Percentiles rank a stretch among this genome's conserved stretches.
These are phyloP conservation scores for Drosophila arawakana DNA, from an alignment of 1,140 invertebrate species.

Conservation along the genomic window DNA sequence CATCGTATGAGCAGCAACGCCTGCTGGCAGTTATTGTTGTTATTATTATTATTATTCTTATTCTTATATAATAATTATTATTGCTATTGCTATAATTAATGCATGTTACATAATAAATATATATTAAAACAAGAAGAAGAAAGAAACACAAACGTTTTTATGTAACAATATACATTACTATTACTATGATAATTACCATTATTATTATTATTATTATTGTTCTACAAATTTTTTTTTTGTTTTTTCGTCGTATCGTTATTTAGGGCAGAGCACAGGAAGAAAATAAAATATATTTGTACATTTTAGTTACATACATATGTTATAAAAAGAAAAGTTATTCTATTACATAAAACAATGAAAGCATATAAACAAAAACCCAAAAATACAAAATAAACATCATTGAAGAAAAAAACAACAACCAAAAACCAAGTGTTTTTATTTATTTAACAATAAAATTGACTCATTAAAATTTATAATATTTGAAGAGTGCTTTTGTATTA, in stretches of 20 bases:
- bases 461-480: too few species aligned
- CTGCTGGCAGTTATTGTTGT: conserved; percentile 78
- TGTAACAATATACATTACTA: conserved; percentile 35
- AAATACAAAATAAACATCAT: conserved; percentile 49
- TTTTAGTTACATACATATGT: conserved; percentile 52
- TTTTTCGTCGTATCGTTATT: conserved; percentile 41
- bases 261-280: conserved; percentile 51
- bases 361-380: conserved; percentile 34
- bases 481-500: too few species aligned
- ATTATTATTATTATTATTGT: conserved; percentile 19
- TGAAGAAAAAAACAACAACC: conserved; percentile 12
- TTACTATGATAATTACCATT: conserved; percentile 20
- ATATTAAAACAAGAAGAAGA: conserved; percentile 26
- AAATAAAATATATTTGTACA: conserved; percentile 46
- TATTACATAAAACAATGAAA: conserved; percentile 42
- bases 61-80: conserved; percentile 59
- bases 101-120: conserved; percentile 50
- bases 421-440: conserved; percentile 17
- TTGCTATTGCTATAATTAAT: conserved; percentile 62
- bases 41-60: conserved; percentile 43
- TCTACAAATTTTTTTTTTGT: conserved; percentile 20
- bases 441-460: neutral
- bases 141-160: conserved; percentile 18
- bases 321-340: conserved; percentile 42
- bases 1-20: conserved; percentile 40